phyloP scores from a whole-genome alignment of 2,113 vertebrate genomes.

The Atrichornis clamosus region DNA sequence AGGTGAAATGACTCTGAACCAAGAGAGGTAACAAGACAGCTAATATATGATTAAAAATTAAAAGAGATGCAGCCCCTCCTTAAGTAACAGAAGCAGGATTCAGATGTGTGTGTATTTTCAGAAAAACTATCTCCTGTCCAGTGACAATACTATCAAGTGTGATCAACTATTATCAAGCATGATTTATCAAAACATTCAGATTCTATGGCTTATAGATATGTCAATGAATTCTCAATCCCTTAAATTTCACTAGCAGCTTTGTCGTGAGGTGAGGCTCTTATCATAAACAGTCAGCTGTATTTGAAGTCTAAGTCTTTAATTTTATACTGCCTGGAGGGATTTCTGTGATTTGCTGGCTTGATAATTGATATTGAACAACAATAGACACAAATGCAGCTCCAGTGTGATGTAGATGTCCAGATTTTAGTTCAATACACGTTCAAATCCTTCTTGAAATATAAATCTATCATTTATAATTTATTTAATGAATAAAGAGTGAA shows the following conservation, averaged over 20 bases:
- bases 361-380: neutral
- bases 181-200: neutral
- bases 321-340: neutral
- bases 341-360: neutral
- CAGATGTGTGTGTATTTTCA: neutral
- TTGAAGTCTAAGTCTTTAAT: neutral
- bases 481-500: neutral
- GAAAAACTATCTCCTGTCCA: neutral
- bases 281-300: neutral
- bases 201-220: fast-evolving
- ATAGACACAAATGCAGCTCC: neutral
- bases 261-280: neutral
- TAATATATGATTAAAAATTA: neutral
- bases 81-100: neutral
- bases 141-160: neutral
- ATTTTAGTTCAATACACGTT: neutral
- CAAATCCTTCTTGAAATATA: neutral
- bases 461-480: neutral
- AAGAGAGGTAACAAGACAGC: neutral
- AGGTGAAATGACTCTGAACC: neutral
- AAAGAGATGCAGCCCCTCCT: neutral
- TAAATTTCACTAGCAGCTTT: neutral
- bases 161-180: neutral
- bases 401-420: neutral
- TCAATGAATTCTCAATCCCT: neutral